Evolutionary conservation across 2,797 vertebrate genomes (phyloP), one percentile per base, ranked within the genome.

Genomic region (Salarias fasciatus): DNA sequence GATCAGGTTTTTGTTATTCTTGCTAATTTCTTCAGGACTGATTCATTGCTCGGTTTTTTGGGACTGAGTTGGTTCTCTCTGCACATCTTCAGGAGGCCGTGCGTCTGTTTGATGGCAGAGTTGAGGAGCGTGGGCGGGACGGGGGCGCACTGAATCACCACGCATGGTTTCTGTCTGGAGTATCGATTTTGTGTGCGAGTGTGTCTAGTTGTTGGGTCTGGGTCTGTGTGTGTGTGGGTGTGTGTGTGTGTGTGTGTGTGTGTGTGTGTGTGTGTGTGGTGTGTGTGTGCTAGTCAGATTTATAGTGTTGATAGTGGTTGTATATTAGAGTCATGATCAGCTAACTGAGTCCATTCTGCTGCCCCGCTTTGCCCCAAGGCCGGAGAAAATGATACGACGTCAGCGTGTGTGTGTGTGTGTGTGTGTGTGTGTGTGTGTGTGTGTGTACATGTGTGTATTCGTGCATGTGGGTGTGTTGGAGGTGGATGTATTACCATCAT

Each of bases 91-190:
- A 50, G 61, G 59, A 80, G 79, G 77, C 80, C 58, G 30, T 73
- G 63, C 58, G 72, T 87, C 72, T 82, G 59, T 47, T 68, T 8
- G 3, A 65, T 76, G 66, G 75, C 75, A 37, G 65, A 58, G 79
- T 33, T 30, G 63, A 62, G 75, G 10, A 73, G 75, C 7, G 83
- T 87, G 82, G 79, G 86, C 31, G 69, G 86, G 72, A 77, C 12
- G 54, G 77, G 73, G 80, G 64, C 40, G 75, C 75, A 42, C 83
- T 87, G 87, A 86, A 85, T 88, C 87, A 86, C 84, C 67, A 71
- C 61, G 44, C 86, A 86, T 69, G 75, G 37, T 68, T 85, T 58
- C 82, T 80, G 80, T 85, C 82, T 53, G 14, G 75, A 36, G 13
- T 86, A 90, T 90, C 82, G 87, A 89, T 90, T 85, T 70, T 71